Percentiles rank a stretch among this genome's conserved stretches.
Conservation (phyloP, 2,888 invertebrate genomes). For the Sesia apiformis region DNA sequence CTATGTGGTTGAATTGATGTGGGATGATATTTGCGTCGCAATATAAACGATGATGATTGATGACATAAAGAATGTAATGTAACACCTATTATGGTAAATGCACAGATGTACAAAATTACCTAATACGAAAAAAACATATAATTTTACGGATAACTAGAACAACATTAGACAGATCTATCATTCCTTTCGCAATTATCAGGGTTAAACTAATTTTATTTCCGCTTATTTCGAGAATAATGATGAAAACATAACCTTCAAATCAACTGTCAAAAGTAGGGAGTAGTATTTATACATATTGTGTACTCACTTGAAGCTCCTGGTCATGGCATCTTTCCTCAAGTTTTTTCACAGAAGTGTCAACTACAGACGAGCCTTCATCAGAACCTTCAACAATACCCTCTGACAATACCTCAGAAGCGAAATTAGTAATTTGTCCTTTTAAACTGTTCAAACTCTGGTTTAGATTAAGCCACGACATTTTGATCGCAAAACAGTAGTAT, state of each 20-base stretch:
- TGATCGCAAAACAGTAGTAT: constrained; percentile 19
- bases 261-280: constrained; percentile 37
- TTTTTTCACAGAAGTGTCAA: constrained; percentile 49
- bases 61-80: too few species aligned
- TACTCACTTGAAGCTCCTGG: constrained; percentile 77
- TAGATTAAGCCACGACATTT: constrained; percentile 81
- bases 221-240: constrained; percentile 12
- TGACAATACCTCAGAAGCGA: constrained; percentile 91
- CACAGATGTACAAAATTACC: too few species aligned
- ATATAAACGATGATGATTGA: too few species aligned
- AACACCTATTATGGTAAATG: too few species aligned
- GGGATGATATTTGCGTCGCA: too few species aligned
- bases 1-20: too few species aligned
- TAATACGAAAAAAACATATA: too few species aligned
- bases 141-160: background rate
- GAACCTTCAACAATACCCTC: constrained; percentile 77
- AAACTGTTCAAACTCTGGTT: constrained; percentile 80
- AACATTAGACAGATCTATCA: background rate
- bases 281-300: constrained; percentile 5
- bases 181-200: background rate
- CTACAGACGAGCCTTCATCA: constrained; percentile 24
- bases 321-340: constrained; percentile 71
- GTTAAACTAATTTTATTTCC: background rate
- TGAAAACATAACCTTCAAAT: constrained; percentile 60
- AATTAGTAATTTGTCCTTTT: constrained; percentile 90